These are phyloP conservation scores for Carapus acus DNA, from an alignment of 2,797 vertebrate genomes.

Conservation along the genomic window DNA sequence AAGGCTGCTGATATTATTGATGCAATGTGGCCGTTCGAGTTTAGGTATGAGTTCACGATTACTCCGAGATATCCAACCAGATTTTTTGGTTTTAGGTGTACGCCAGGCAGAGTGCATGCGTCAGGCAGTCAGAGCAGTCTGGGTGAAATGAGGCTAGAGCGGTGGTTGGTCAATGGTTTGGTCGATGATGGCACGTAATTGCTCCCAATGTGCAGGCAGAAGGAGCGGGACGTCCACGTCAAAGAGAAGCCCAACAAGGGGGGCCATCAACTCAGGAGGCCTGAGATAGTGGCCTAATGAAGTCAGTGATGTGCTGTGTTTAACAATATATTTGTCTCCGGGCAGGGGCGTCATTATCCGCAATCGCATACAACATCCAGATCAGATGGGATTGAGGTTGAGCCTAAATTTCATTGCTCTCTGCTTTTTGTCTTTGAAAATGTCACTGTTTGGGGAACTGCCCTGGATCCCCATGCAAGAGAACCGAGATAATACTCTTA, in stretches of 20 bases:
- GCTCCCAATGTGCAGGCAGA: not conserved
- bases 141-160: not conserved
- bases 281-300: not conserved
- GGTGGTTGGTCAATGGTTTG: not conserved
- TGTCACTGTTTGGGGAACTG: slow-evolving; percentile 20
- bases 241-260: not conserved
- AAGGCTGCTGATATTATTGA: too few relatives aligned
- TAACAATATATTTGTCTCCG: not conserved
- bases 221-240: not conserved
- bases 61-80: too few relatives aligned
- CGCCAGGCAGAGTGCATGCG: not conserved
- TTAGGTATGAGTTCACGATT: too few relatives aligned
- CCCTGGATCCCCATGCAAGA: too few relatives aligned
- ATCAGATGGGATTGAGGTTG: slow-evolving; percentile 5
- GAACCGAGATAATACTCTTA: slow-evolving; percentile 36
- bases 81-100: too few relatives aligned
- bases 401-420: slow-evolving; percentile 10
- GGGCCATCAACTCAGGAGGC: too few relatives aligned
- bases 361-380: slow-evolving; percentile 11
- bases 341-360: slow-evolving; percentile 1
- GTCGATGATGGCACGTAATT: not conserved
- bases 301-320: not conserved
- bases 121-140: not conserved
- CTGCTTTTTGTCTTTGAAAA: not conserved
- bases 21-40: too few relatives aligned